Conservation (phyloP, 2,888 invertebrate genomes). For the Calephelis perditalis region DNA sequence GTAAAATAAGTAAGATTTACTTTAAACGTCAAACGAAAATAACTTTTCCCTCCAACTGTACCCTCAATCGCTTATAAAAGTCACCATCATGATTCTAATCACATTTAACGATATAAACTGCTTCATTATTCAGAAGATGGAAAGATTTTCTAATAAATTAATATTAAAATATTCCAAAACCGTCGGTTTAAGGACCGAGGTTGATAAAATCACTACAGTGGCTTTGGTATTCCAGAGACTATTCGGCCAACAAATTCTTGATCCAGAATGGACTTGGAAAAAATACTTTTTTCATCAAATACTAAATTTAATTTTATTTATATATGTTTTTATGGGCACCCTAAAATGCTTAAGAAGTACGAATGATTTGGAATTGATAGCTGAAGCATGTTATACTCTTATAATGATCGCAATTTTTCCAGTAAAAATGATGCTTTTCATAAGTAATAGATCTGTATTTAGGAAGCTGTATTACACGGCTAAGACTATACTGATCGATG, state of each 20-base stretch:
- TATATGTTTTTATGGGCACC: constrained; percentile 51
- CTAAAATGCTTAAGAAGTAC: constrained; percentile 37
- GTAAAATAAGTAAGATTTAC: too few species aligned
- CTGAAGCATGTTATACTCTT: constrained; percentile 49
- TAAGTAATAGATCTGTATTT: constrained; percentile 37
- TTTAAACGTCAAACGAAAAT: neutral
- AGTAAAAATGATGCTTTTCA: constrained; percentile 42
- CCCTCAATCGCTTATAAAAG: constrained; percentile 16
- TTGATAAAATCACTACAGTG: constrained; percentile 41
- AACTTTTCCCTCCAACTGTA: constrained; percentile 16
- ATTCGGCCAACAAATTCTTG: constrained; percentile 50
- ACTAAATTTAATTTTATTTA: constrained; percentile 33
- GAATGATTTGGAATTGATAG: constrained; percentile 36
- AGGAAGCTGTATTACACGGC: constrained; percentile 40
- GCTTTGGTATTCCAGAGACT: constrained; percentile 42
- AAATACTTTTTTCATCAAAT: constrained; percentile 38
- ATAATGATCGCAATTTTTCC: constrained; percentile 38
- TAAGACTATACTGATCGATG: constrained; percentile 41
- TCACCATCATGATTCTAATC: constrained; percentile 11
- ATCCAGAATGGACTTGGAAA: constrained; percentile 51
- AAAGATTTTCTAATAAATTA: constrained; percentile 20
- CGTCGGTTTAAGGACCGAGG: constrained; percentile 41
- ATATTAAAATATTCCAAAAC: constrained; percentile 41
- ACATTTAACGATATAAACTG: constrained; percentile 13
- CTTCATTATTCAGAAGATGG: constrained; percentile 19